phyloP scores from a whole-genome alignment of 2,113 vertebrate species.

The Indri indri region DNA sequence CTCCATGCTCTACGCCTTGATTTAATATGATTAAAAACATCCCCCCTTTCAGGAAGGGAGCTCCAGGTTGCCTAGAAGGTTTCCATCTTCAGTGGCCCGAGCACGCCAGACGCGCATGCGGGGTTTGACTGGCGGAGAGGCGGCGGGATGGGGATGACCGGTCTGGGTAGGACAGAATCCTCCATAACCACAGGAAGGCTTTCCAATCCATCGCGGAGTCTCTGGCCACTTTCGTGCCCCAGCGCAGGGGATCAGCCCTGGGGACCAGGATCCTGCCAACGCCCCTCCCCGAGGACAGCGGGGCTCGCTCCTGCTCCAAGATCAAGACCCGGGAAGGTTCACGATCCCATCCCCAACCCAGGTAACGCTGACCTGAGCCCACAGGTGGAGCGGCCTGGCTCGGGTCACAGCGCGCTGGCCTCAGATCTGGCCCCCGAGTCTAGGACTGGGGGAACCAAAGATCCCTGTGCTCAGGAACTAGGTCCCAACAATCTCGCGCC shows the following conservation, averaged over 20 bases:
- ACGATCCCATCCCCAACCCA: no score
- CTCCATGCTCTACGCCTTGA: not conserved
- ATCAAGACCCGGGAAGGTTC: not conserved
- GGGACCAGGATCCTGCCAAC: not conserved
- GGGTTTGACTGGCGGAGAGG: rapidly evolving
- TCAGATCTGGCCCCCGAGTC: not conserved
- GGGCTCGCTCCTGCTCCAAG: not conserved
- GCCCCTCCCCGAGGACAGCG: not conserved
- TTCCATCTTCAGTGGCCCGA: rapidly evolving
- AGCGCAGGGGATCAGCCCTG: rapidly evolving
- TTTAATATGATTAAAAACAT: not conserved
- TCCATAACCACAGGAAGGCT: rapidly evolving
- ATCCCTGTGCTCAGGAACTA: not conserved
- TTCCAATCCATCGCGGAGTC: not conserved
- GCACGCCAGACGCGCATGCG: rapidly evolving
- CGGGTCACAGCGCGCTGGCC: not conserved
- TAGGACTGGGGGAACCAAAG: not conserved
- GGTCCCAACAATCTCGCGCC: not conserved
- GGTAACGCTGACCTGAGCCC: rapidly evolving
- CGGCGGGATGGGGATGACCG: rapidly evolving
- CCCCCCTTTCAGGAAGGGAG: not conserved
- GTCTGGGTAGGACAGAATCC: rapidly evolving
- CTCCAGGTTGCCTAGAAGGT: rapidly evolving
- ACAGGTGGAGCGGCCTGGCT: not conserved
- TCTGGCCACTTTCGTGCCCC: not conserved